Evolutionary conservation across 2,113 vertebrate genomes (phyloP).

Genomic region (Isurus oxyrinchus): DNA sequence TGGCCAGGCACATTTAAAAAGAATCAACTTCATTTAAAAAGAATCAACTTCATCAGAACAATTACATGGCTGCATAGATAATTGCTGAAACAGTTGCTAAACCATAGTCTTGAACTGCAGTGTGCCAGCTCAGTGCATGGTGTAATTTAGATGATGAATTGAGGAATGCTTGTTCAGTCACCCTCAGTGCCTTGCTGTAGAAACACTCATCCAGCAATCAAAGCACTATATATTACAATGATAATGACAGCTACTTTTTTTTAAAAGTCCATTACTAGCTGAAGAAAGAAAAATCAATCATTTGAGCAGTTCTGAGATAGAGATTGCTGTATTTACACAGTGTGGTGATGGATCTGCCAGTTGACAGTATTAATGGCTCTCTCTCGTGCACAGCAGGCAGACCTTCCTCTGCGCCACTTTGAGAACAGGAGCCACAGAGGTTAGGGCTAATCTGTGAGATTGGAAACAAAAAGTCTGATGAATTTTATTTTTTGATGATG

Average conservation of each 20-base stretch:
- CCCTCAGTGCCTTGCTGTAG: constrained; percentile 19
- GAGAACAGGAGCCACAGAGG: neutral
- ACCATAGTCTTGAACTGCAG: constrained; percentile 14
- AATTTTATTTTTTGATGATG: neutral
- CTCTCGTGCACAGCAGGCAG: neutral
- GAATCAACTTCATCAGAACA: constrained; percentile 16
- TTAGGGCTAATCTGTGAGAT: neutral
- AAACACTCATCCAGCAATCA: constrained; percentile 35
- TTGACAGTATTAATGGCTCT: constrained; percentile 20
- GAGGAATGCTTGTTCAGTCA: constrained; percentile 34
- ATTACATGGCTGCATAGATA: constrained; percentile 15
- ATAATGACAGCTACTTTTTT: constrained; percentile 35
- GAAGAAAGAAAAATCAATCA: constrained; percentile 36
- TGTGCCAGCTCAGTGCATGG: constrained; percentile 20
- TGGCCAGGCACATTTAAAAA: constrained; percentile 18
- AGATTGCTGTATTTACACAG: constrained; percentile 35
- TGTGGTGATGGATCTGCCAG: constrained; percentile 25
- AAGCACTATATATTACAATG: constrained; percentile 16
- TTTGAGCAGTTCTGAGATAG: constrained; percentile 28
- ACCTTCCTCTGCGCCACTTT: neutral
- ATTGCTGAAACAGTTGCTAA: constrained; percentile 31
- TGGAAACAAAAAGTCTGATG: neutral
- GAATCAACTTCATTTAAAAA: constrained; percentile 26
- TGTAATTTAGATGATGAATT: constrained; percentile 34
- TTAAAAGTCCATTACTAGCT: constrained; percentile 28